Conservation (phyloP, 1,140 invertebrate genomes). For the Bilobella aurantiaca region DNA sequence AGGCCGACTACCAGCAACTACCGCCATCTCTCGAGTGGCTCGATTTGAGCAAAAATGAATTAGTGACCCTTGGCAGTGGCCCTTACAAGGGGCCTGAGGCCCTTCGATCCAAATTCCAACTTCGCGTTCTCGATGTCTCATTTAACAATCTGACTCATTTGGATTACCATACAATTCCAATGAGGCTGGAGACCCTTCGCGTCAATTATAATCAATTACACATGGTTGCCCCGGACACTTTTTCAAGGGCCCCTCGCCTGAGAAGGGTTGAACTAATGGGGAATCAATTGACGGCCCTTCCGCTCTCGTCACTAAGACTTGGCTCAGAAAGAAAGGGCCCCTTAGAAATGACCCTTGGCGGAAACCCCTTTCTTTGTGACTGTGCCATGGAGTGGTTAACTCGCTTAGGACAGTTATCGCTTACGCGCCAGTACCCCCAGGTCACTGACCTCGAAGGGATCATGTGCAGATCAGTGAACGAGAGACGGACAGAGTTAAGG, state of each 20-base stretch:
- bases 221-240: slow-evolving; percentile 65
- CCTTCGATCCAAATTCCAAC: slow-evolving; percentile 16
- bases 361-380: slow-evolving; percentile 81
- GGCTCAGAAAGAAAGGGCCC: slow-evolving; percentile 48
- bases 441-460: slow-evolving; percentile 78
- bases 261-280: slow-evolving; percentile 78
- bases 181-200: slow-evolving; percentile 74
- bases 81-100: not conserved
- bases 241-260: slow-evolving; percentile 69
- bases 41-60: slow-evolving; percentile 77
- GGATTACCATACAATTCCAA: slow-evolving; percentile 67
- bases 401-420: slow-evolving; percentile 60
- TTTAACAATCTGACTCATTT: slow-evolving; percentile 74
- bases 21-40: slow-evolving; percentile 78
- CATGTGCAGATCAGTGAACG: slow-evolving; percentile 47
- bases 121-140: slow-evolving; percentile 61
- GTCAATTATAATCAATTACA: slow-evolving; percentile 78
- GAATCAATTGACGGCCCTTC: slow-evolving; percentile 69
- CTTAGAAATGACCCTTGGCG: slow-evolving; percentile 66
- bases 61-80: slow-evolving; percentile 42
- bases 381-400: slow-evolving; percentile 88
- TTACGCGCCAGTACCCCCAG: slow-evolving; percentile 64
- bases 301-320: slow-evolving; percentile 66
- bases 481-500: not conserved
- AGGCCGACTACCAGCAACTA: slow-evolving; percentile 82